phyloP scores from a whole-genome alignment of 2,113 vertebrate genomes.

The Takifugu flavidus region DNA sequence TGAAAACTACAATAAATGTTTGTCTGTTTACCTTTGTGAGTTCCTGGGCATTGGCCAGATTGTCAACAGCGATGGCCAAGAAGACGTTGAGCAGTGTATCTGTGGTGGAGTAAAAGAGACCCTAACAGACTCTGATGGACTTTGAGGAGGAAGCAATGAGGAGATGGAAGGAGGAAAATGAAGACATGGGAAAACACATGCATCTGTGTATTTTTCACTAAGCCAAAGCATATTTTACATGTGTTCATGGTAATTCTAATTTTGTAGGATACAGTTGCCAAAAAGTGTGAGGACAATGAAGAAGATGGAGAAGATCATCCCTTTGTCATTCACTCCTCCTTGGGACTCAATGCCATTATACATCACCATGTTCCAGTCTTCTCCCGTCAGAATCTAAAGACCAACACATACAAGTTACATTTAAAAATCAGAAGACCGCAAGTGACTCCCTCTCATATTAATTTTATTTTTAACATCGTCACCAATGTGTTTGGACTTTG shows the following conservation, averaged over 20 bases:
- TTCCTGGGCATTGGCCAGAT: slow-evolving; percentile 89
- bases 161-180: too few species aligned
- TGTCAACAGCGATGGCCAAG: slow-evolving; percentile 94
- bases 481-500: too few species aligned
- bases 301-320: slow-evolving; percentile 95
- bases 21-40: slow-evolving; percentile 83
- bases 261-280: slow-evolving; percentile 89
- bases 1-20: too few species aligned
- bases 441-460: too few species aligned
- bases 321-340: slow-evolving; percentile 86
- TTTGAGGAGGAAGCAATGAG: too few species aligned
- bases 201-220: too few species aligned
- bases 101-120: slow-evolving; percentile 62
- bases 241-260: background rate
- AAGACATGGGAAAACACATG: too few species aligned
- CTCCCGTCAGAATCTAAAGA: slow-evolving; percentile 84
- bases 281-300: slow-evolving; percentile 97
- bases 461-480: too few species aligned
- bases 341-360: slow-evolving; percentile 93
- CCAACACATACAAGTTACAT: slow-evolving; percentile 4
- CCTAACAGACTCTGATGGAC: too few species aligned
- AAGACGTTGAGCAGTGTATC: slow-evolving; percentile 95
- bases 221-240: slow-evolving; percentile 7
- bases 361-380: slow-evolving; percentile 96
- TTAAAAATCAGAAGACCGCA: too few species aligned